phyloP scores from a whole-genome alignment of 92 coral and sea anemone species.

The Bergia sp. region DNA sequence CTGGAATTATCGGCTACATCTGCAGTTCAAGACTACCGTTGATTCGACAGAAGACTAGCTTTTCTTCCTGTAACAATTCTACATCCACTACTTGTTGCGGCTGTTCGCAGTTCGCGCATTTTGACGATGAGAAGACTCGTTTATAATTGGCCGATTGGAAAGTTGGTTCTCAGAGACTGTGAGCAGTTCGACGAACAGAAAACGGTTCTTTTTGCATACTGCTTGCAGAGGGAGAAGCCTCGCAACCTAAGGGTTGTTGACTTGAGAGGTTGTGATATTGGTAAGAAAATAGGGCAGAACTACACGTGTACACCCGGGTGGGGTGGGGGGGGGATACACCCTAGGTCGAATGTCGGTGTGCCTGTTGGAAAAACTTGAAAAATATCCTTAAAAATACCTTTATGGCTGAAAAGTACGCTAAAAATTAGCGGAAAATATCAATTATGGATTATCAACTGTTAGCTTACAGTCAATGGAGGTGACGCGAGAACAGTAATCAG shows the following conservation, averaged over 20 bases:
- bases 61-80: constrained; percentile 71
- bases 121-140: constrained; percentile 65
- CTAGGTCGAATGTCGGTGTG: too few relatives aligned
- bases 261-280: constrained; percentile 86
- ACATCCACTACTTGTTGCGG: constrained; percentile 67
- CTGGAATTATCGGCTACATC: constrained; percentile 63
- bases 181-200: constrained; percentile 64
- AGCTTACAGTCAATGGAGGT: too few relatives aligned
- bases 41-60: constrained; percentile 40
- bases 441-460: too few relatives aligned
- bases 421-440: too few relatives aligned
- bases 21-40: constrained; percentile 63
- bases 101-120: constrained; percentile 68
- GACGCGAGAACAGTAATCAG: too few relatives aligned
- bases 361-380: too few relatives aligned
- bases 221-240: constrained; percentile 63
- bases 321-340: too few relatives aligned
- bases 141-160: constrained; percentile 76
- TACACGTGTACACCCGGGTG: too few relatives aligned
- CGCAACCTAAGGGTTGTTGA: constrained; percentile 66
- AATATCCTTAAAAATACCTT: too few relatives aligned
- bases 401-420: too few relatives aligned
- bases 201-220: constrained; percentile 80
- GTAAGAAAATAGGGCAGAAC: constrained; percentile 36
- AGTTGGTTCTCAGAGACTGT: constrained; percentile 68